Base-by-base conservation (phyloP, 2,797 vertebrate genomes). In the Sebastes vulpes region DNA sequence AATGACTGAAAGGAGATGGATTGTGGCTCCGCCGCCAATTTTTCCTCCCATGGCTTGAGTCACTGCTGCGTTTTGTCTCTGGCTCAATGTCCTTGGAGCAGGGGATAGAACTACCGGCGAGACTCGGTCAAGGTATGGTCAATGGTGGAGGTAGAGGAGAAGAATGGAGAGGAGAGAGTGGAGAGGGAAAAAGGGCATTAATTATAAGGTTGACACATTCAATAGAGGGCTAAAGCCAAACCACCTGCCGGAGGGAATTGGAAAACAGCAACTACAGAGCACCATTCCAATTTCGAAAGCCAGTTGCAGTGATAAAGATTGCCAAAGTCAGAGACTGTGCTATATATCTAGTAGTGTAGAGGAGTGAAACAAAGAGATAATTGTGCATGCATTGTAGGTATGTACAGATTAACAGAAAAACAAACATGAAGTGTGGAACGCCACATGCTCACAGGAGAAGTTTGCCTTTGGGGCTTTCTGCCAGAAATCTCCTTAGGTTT, bases 131-230 rank as follows among this genome's bases (percentile, higher is more conserved):
- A 76, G 79, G 75, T 78, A 64, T 64, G 75, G 79, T 89, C 87
- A 89, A 72, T 86, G 85, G 78, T 73, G 23, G 64, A 77, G 76
- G 58, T 78, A 85, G 72, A 88, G 23, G 77, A 79, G 61, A 85
- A 86, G 79, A 90, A 88, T 83, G 56, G 71, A 20, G 60, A 72
- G 83, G 65, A 71, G 64, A 7, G 68, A 69, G 69, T 79, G 67
- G 71, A 84, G 82, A 72, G 81, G 77, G 75, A 85, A 82, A 79
- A 67, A 84, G 78, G 81, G 71, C 85, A 92, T 93, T 93, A 89
- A 94, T 93, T 93, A 95, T 85, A 83, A 79, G 78, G 78, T 82
- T 89, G 89, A 92, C 89, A 91, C 84, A 63, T 88, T 91, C 87
- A 89, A 90, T 92, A 90, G 80, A 86, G 81, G 79, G 56, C 76